Conservation (phyloP, 2,113 vertebrate species). For the Phrynocephalus versicolor region DNA sequence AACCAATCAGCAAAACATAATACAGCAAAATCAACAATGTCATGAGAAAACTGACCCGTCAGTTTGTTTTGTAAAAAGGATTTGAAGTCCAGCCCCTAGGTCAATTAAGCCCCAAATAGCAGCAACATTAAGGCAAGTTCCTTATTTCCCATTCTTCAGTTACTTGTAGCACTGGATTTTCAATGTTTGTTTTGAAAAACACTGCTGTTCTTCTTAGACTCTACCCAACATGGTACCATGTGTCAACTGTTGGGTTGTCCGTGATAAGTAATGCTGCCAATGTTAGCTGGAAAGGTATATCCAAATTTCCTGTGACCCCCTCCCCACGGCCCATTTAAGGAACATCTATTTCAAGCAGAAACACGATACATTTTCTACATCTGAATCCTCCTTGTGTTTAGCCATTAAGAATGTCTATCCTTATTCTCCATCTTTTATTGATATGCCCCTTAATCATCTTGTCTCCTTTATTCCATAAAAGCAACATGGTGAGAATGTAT, state of each 20-base stretch:
- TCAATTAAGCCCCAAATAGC: slow-evolving; percentile 59
- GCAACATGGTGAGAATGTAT: slow-evolving; percentile 30
- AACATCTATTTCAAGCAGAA: slow-evolving; percentile 50
- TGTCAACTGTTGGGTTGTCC: background rate
- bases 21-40: slow-evolving; percentile 61
- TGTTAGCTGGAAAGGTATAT: slow-evolving; percentile 50
- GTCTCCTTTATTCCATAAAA: slow-evolving; percentile 44
- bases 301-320: slow-evolving; percentile 55
- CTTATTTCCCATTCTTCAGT: slow-evolving; percentile 50
- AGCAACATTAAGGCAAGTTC: slow-evolving; percentile 42
- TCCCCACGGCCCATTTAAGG: slow-evolving; percentile 61
- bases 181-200: slow-evolving; percentile 24
- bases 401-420: slow-evolving; percentile 62
- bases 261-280: slow-evolving; percentile 15
- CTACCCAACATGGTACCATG: background rate
- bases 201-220: background rate
- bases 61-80: slow-evolving; percentile 50
- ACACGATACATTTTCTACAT: slow-evolving; percentile 33
- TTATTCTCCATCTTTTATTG: slow-evolving; percentile 60
- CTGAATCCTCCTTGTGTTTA: slow-evolving; percentile 52
- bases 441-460: slow-evolving; percentile 58
- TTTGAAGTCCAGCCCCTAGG: slow-evolving; percentile 46
- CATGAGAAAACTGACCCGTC: slow-evolving; percentile 49
- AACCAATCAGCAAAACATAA: slow-evolving; percentile 60
- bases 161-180: slow-evolving; percentile 49